A percentile compares a stretch with the other conserved stretches of the same genome.
Conservation (phyloP, 2,113 vertebrate genomes). For the Dascyllus trimaculatus region DNA sequence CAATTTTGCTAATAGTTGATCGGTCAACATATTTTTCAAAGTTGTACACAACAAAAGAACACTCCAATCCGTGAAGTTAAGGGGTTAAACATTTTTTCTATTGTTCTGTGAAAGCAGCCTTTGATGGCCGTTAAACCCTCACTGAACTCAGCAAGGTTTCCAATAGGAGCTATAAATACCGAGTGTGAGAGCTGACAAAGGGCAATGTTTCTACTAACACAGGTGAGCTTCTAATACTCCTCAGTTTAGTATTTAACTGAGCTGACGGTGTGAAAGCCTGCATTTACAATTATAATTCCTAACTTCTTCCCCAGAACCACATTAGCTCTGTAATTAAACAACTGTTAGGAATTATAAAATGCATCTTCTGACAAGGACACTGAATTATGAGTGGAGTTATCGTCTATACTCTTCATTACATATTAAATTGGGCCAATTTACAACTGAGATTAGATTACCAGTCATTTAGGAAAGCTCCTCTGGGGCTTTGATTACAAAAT, state of each 20-base stretch:
- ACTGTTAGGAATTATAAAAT: too few species aligned
- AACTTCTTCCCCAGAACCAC: too few species aligned
- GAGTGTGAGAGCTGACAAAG: background rate
- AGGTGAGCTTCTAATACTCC: background rate
- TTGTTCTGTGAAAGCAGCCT: slow-evolving; percentile 50
- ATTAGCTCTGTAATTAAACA: too few species aligned
- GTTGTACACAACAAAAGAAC: background rate
- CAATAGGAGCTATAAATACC: slow-evolving; percentile 42
- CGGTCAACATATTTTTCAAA: background rate
- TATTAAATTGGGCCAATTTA: too few species aligned
- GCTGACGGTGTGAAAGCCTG: background rate
- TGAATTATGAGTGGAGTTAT: background rate
- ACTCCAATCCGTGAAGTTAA: background rate
- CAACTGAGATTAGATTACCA: background rate
- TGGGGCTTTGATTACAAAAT: background rate
- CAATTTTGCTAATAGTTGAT: background rate
- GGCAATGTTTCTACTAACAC: slow-evolving; percentile 2
- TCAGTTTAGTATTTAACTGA: background rate
- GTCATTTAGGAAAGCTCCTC: background rate
- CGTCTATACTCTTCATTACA: too few species aligned
- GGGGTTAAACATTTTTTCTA: slow-evolving; percentile 37
- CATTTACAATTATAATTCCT: too few species aligned
- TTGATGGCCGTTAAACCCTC: slow-evolving; percentile 39
- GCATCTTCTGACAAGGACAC: too few species aligned
- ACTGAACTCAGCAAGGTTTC: slow-evolving; percentile 53